Percentiles rank a stretch among this genome's conserved stretches.
These are phyloP conservation scores for Coranthus polyacanthus DNA, from an alignment of 2,797 vertebrate genomes.

Conservation along the genomic window DNA sequence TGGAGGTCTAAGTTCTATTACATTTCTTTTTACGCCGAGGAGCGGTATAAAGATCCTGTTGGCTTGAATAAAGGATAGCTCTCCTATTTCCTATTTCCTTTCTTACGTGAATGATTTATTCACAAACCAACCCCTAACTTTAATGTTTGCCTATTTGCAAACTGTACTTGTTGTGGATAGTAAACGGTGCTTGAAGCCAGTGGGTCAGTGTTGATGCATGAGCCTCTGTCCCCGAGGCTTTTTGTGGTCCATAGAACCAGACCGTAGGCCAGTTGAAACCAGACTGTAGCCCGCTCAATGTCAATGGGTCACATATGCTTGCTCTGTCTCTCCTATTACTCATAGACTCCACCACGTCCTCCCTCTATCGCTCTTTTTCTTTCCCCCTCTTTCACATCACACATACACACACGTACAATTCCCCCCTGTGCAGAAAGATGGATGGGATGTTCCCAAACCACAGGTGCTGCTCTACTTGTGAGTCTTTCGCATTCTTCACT, in stretches of 20 bases:
- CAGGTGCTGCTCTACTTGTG: slow-evolving; percentile 86
- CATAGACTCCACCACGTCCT: slow-evolving; percentile 60
- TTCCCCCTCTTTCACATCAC: slow-evolving; percentile 42
- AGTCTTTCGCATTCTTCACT: slow-evolving; percentile 68
- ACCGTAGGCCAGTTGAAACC: slow-evolving; percentile 49
- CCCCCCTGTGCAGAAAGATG: slow-evolving; percentile 82
- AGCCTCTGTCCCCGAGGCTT: slow-evolving; percentile 40
- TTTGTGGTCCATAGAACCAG: slow-evolving; percentile 53
- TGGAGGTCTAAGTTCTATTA: slow-evolving; percentile 75
- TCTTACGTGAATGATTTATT: slow-evolving; percentile 4
- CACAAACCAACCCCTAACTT: slow-evolving; percentile 9
- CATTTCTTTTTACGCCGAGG: slow-evolving; percentile 60
- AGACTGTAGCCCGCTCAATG: slow-evolving; percentile 61
- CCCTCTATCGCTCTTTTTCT: slow-evolving; percentile 45
- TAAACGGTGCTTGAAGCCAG: slow-evolving; percentile 35
- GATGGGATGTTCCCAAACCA: slow-evolving; percentile 83
- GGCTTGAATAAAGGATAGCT: slow-evolving; percentile 26
- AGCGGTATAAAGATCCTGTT: slow-evolving; percentile 31
- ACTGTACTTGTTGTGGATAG: slow-evolving; percentile 7
- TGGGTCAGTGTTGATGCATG: slow-evolving; percentile 45
- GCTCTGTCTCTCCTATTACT: slow-evolving; percentile 73
- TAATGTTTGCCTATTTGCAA: slow-evolving; percentile 8
- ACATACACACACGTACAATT: slow-evolving; percentile 52
- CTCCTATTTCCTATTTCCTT: too few relatives aligned
- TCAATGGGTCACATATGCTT: slow-evolving; percentile 75